phyloP scores from a whole-genome alignment of 2,113 vertebrate species.

The Chloroceryle aenea region DNA sequence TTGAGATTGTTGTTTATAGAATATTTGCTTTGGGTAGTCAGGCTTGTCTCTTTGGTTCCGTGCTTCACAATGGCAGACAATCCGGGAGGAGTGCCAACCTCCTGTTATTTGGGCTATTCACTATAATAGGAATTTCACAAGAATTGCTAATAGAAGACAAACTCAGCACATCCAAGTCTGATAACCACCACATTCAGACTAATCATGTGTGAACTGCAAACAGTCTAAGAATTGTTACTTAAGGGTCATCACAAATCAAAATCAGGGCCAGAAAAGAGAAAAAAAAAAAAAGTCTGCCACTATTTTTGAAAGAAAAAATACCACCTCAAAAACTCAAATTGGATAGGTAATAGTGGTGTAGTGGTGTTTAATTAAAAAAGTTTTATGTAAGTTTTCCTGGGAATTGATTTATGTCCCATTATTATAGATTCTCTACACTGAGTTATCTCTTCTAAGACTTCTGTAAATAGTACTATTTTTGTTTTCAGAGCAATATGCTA shows the following conservation, averaged over 20 bases:
- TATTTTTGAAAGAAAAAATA: background rate
- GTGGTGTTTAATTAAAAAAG: background rate
- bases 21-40: background rate
- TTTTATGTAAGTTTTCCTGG: background rate
- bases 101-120: background rate
- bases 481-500: background rate
- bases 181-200: background rate
- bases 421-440: background rate
- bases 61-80: background rate
- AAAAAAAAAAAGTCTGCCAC: background rate
- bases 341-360: background rate
- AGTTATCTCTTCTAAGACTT: background rate
- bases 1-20: background rate
- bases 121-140: background rate
- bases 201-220: background rate
- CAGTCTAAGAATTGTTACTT: background rate
- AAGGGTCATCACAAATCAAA: background rate
- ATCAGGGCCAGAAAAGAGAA: background rate
- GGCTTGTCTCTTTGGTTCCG: background rate
- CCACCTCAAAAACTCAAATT: fast-evolving
- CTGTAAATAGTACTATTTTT: background rate
- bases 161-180: too few relatives aligned
- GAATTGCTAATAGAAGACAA: background rate
- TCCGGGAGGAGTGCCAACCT: background rate
- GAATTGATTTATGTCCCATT: background rate